phyloP scores from a whole-genome alignment of 2,888 invertebrate species.

The Pollenia angustigena region DNA sequence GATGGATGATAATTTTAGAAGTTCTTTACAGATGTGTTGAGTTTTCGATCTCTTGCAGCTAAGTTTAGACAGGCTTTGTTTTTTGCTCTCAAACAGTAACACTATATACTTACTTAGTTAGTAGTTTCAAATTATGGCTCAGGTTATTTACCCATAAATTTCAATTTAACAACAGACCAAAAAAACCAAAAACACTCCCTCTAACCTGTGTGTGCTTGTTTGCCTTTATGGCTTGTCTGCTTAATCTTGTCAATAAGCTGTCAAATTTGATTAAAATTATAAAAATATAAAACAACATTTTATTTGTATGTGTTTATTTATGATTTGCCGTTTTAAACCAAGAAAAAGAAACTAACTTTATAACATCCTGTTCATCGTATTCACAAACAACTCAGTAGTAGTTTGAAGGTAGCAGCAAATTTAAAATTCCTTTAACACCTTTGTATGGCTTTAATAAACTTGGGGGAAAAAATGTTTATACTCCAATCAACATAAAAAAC shows the following conservation, averaged over 20 bases:
- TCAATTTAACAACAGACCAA: background rate
- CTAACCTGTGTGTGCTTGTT: background rate
- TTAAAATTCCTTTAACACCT: constrained; percentile 65
- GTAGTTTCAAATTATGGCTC: constrained; percentile 28
- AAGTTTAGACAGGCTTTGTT: constrained; percentile 13
- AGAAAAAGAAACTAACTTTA: constrained; percentile 27
- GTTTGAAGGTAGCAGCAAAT: constrained; percentile 31
- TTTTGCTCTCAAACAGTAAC: background rate
- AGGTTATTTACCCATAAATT: constrained; percentile 53
- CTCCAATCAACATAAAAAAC: constrained; percentile 32
- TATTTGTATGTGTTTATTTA: constrained; percentile 1
- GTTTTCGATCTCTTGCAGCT: background rate
- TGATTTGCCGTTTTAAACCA: background rate
- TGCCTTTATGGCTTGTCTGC: constrained; percentile 30
- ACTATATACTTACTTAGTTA: background rate
- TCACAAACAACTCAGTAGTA: constrained; percentile 10
- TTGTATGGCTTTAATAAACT: constrained; percentile 50
- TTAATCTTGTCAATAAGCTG: constrained; percentile 61
- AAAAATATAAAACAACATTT: background rate
- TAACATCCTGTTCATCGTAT: constrained; percentile 36
- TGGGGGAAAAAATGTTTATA: constrained; percentile 41
- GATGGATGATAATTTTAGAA: constrained; percentile 25
- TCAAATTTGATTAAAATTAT: constrained; percentile 61
- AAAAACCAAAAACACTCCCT: background rate
- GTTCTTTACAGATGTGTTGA: constrained; percentile 22